phyloP scores from a whole-genome alignment of 2,113 vertebrate species.

The Garra rufa region DNA sequence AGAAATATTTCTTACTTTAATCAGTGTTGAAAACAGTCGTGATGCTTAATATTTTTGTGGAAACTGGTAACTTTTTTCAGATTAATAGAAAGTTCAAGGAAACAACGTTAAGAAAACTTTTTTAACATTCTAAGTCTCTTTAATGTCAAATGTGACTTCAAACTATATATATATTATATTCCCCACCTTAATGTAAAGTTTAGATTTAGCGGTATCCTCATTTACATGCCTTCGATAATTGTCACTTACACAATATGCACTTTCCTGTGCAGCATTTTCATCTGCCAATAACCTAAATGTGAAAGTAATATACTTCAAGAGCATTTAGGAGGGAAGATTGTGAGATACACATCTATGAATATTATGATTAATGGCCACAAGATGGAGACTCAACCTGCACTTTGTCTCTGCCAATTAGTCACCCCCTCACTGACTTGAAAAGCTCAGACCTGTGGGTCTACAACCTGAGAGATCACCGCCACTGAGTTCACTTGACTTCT shows the following conservation, averaged over 20 bases:
- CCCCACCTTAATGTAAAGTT: not conserved
- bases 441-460: not conserved
- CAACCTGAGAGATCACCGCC: not conserved
- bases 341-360: conserved; percentile 23
- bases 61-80: too few species aligned
- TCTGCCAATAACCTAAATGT: conserved; percentile 3
- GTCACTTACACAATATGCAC: not conserved
- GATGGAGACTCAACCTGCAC: conserved; percentile 43
- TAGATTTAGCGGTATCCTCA: not conserved
- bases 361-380: conserved; percentile 39
- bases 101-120: too few species aligned
- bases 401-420: conserved; percentile 28
- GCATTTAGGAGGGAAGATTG: not conserved
- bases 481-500: not conserved
- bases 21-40: too few species aligned
- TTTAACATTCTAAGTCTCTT: too few species aligned
- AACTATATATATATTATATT: too few species aligned
- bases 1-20: too few species aligned
- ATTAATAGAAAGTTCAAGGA: too few species aligned
- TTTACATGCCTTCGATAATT: not conserved
- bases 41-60: too few species aligned
- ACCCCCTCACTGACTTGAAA: conserved; percentile 9
- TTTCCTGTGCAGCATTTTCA: not conserved
- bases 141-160: too few species aligned
- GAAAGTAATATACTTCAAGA: conserved; percentile 1